Evolutionary conservation across 1,140 invertebrate species (phyloP).

Genomic region (Geopemphigus sp.): DNA sequence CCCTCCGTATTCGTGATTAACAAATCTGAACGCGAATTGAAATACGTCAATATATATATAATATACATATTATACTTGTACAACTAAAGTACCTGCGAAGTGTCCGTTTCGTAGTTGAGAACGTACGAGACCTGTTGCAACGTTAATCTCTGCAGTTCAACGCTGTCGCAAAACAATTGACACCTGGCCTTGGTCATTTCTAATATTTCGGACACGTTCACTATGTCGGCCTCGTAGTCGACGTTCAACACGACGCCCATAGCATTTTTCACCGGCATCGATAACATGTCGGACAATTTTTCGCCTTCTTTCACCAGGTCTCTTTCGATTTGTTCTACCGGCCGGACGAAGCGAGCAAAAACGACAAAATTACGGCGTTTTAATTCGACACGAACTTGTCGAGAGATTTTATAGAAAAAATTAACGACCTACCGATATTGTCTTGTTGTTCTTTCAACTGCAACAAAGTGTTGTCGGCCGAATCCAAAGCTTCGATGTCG

Average conservation of each 20-base stretch:
- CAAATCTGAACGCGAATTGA: too few species aligned
- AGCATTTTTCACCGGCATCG: conserved; percentile 77
- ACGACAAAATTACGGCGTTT: not conserved
- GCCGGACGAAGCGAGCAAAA: conserved; percentile 51
- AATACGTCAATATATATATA: too few species aligned
- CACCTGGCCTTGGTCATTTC: conserved; percentile 62
- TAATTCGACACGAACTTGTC: too few species aligned
- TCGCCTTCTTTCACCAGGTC: conserved; percentile 75
- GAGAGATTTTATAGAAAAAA: too few species aligned
- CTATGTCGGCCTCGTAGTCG: conserved; percentile 70
- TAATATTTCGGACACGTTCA: conserved; percentile 68
- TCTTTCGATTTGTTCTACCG: conserved; percentile 64
- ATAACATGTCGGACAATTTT: conserved; percentile 74
- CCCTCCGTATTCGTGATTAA: too few species aligned
- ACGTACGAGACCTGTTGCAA: conserved; percentile 74
- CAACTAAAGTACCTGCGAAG: conserved; percentile 60
- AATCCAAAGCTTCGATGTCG: conserved; percentile 60
- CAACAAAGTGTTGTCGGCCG: conserved; percentile 58
- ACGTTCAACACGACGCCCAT: conserved; percentile 70
- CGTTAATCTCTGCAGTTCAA: conserved; percentile 71
- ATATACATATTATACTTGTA: too few species aligned
- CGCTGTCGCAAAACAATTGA: conserved; percentile 67
- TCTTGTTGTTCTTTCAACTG: conserved; percentile 60
- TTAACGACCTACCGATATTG: conserved; percentile 56
- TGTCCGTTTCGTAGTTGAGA: conserved; percentile 72